Percentiles rank a stretch among this genome's conserved stretches.
phyloP scores from a whole-genome alignment of 2,888 invertebrate species.

The Pristionchus arcanus region DNA sequence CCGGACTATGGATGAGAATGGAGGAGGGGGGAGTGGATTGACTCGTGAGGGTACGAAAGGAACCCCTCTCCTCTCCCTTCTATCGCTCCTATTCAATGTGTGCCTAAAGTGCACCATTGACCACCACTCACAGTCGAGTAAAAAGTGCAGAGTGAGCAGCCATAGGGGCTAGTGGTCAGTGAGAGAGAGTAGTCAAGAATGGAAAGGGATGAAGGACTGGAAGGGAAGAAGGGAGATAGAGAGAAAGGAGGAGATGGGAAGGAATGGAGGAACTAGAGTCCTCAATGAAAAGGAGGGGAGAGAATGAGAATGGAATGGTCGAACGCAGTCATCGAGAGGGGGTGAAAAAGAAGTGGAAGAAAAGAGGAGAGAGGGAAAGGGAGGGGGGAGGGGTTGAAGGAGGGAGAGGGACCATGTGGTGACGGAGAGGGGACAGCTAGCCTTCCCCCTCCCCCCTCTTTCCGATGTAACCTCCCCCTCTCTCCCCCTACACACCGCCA shows the following conservation, averaged over 20 bases:
- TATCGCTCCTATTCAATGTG: neutral
- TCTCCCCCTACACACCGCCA: constrained; percentile 30
- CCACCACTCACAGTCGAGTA: neutral
- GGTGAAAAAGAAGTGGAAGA: constrained; percentile 82
- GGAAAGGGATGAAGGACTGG: neutral
- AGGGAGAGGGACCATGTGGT: neutral
- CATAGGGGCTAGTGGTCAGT: neutral
- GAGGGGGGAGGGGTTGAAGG: neutral
- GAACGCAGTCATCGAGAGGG: constrained; percentile 91
- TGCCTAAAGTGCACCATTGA: constrained; percentile 14
- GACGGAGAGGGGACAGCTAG: neutral
- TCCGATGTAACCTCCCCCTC: constrained; percentile 43
- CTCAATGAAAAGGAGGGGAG: constrained; percentile 84
- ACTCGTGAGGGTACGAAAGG: neutral
- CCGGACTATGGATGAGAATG: neutral
- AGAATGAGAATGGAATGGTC: constrained; percentile 92
- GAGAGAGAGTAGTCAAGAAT: constrained; percentile 9
- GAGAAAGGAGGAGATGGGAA: constrained; percentile 96
- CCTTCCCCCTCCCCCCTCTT: neutral
- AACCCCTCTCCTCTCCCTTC: neutral
- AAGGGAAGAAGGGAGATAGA: constrained; percentile 4
- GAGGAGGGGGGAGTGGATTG: neutral
- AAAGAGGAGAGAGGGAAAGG: neutral
- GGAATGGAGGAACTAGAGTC: constrained; percentile 94
- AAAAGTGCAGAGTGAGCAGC: neutral